Evolutionary conservation across 92 coral and sea anemone species (phyloP).

Genomic region (Epizoanthus stellaris): DNA sequence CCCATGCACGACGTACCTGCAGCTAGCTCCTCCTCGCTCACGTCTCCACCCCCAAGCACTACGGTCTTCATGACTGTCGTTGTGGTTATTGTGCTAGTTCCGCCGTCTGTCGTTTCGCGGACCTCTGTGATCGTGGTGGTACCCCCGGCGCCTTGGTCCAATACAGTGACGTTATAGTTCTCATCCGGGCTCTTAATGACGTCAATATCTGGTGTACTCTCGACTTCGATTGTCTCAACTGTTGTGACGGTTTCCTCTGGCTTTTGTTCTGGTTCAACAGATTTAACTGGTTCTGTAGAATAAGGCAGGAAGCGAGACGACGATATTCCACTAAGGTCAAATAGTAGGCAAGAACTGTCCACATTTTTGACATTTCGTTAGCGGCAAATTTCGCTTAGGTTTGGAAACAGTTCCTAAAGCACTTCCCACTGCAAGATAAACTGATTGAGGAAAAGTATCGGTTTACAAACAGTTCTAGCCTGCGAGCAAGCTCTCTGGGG

Average conservation of each 20-base stretch:
- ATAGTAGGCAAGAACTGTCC: not conserved
- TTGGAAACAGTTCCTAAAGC: no score
- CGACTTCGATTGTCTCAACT: conserved; percentile 24
- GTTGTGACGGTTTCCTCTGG: conserved; percentile 29
- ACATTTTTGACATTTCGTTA: no score
- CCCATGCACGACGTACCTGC: not conserved
- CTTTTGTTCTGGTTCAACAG: conserved; percentile 18
- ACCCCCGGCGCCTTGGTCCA: conserved; percentile 26
- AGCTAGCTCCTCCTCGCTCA: conserved; percentile 32
- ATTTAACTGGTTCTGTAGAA: conserved; percentile 14
- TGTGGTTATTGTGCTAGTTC: not conserved
- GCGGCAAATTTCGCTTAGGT: no score
- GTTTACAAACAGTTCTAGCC: no score
- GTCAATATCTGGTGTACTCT: conserved; percentile 15
- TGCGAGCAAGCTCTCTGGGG: no score
- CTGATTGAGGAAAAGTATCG: no score
- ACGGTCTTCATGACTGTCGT: conserved; percentile 32
- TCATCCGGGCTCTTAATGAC: conserved; percentile 46
- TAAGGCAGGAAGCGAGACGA: not conserved
- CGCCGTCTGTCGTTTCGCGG: conserved; percentile 23
- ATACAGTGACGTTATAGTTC: conserved; percentile 16
- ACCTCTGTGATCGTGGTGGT: conserved; percentile 34
- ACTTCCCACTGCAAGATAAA: no score
- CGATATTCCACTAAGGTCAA: not conserved
- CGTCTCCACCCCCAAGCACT: conserved; percentile 20